Percentiles rank a stretch among this genome's conserved stretches.
phyloP scores from a whole-genome alignment of 2,888 invertebrate genomes.

The Alloplasta piceator region DNA sequence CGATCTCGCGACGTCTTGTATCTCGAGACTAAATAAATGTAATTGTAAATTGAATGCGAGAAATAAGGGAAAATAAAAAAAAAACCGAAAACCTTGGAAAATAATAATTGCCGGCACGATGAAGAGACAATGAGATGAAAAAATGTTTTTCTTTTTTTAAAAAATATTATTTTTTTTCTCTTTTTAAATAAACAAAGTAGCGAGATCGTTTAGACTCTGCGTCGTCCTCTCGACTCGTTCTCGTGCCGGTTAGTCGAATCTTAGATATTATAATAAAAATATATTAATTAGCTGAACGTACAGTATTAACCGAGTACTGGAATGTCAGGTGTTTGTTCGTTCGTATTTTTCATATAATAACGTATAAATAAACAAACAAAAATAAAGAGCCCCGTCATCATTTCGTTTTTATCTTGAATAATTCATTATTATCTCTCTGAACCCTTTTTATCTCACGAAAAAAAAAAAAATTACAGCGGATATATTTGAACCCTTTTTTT shows the following conservation, averaged over 20 bases:
- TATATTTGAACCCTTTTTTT: no score
- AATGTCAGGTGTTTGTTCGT: conserved; percentile 70
- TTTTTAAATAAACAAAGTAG: conserved; percentile 30
- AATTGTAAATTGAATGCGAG: conserved; percentile 62
- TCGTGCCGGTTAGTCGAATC: conserved; percentile 67
- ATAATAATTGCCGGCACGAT: conserved; percentile 67
- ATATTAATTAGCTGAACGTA: conserved; percentile 68
- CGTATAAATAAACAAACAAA: conserved; percentile 66
- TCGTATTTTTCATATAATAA: conserved; percentile 68
- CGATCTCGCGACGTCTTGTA: conserved; percentile 60
- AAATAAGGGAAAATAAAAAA: conserved; percentile 30
- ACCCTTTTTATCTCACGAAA: conserved; percentile 42
- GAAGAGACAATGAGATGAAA: conserved; percentile 24
- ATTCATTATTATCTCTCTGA: conserved; percentile 53
- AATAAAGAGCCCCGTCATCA: conserved; percentile 66
- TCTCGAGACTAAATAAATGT: conserved; percentile 57
- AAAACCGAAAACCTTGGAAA: conserved; percentile 61
- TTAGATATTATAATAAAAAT: conserved; percentile 66
- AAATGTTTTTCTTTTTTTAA: background rate
- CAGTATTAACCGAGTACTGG: conserved; percentile 71
- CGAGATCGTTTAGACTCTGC: conserved; percentile 63
- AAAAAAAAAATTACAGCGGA: no score
- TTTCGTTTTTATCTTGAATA: conserved; percentile 65
- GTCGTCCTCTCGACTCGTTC: conserved; percentile 57
- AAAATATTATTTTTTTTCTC: background rate